Base-by-base conservation (phyloP, 2,888 invertebrate species). In the Macrosoma leucophasiata region DNA sequence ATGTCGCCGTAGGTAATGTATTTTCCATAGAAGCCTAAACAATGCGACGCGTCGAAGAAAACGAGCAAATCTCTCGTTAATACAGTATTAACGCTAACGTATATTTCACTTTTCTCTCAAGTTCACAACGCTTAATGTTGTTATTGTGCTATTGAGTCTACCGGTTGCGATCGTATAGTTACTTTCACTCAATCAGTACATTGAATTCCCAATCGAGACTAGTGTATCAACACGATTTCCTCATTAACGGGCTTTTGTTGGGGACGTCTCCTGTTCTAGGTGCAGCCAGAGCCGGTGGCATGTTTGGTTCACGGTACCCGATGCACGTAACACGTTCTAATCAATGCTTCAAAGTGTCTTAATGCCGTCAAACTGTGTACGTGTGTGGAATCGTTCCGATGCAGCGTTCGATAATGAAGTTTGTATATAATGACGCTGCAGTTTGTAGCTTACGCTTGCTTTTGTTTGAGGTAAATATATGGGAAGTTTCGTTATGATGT, bases 161-260 rank as follows among this genome's bases (percentile, higher is more conserved):
- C 51, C 36, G 45, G 50, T 54, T 46, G 43, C 41, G 35, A 52
- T 56, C 53, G 55, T 58, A 54, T 51, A 53, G 53, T 57, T 57
- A 71, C 78, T 77, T 79, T 78, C 79, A 67, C 77, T 72, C 58
- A 62, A 67, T 70, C 67, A 62, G 52, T 56, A 58, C 52, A 57
- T 58, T 54, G 53, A 58, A 59, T 60, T 55, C 58, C 62, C 62
- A 49, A 64, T 67, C 56, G 55, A 53, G 50, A 43, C 43, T 37
- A 26, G 36, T 33, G 46, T 58, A 54, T 56, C 48, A 65, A 77
- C 78, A 78, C 67, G 74, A 72, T 69, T 76, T 73, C 64, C 79
- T 81, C 77, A 78, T 79, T 79, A 79, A 63, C 55, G 55, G 46
- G 68, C 75, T 75, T 78, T 81, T 81, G 77, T 81, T 64, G 45